These are phyloP conservation scores for Pogonocichla stellata DNA, from an alignment of 2,113 vertebrate genomes.

Conservation along the genomic window DNA sequence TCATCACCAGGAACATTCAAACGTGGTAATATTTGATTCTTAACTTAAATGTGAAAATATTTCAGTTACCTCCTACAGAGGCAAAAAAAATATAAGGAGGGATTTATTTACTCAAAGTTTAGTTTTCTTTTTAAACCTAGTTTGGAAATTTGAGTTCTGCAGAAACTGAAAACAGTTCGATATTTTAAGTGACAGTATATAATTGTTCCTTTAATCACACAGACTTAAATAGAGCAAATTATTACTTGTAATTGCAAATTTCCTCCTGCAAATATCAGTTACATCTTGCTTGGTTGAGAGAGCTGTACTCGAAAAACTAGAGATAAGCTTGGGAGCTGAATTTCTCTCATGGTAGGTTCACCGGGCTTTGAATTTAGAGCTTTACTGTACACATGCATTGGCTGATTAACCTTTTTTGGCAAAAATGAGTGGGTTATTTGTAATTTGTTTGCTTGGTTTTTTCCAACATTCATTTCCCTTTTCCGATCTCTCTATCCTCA, in stretches of 20 bases:
- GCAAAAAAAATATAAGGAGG: background rate
- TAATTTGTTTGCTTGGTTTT: background rate
- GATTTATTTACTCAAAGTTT: background rate
- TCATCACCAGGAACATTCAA: slow-evolving; percentile 25
- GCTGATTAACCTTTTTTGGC: background rate
- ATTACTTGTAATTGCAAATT: slow-evolving; percentile 29
- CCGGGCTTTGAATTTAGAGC: background rate
- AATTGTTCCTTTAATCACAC: slow-evolving; percentile 33
- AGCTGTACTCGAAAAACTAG: background rate
- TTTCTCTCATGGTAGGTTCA: background rate
- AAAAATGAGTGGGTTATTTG: background rate
- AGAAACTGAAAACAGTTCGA: background rate
- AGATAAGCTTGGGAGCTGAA: background rate
- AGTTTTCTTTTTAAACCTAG: background rate
- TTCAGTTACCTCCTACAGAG: background rate
- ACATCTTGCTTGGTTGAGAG: background rate
- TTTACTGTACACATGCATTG: background rate
- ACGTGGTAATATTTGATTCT: slow-evolving; percentile 29
- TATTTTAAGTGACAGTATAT: background rate
- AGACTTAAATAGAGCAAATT: slow-evolving; percentile 29
- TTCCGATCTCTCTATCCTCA: background rate
- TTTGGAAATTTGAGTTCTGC: background rate
- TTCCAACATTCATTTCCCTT: background rate
- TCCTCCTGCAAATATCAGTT: background rate
- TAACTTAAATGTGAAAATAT: slow-evolving; percentile 23